Percentiles rank a stretch among this genome's conserved stretches.
These are phyloP conservation scores for Pelmatolapia mariae DNA, from an alignment of 2,113 vertebrate species.

Conservation along the genomic window DNA sequence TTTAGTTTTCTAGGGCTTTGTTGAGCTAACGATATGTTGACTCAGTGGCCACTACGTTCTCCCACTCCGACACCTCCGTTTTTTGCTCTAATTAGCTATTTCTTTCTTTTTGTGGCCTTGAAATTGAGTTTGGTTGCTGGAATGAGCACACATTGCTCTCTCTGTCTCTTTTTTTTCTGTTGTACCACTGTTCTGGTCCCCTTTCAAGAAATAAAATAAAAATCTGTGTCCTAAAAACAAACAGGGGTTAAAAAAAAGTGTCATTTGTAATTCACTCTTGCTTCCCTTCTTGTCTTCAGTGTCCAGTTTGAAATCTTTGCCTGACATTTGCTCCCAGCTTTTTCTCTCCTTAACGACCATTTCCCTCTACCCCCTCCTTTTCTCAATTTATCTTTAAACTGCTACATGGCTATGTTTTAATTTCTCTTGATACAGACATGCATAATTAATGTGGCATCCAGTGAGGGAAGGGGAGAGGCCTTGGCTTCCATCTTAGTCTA, in stretches of 20 bases:
- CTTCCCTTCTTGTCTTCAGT: background rate
- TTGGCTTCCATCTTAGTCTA: slow-evolving; percentile 7
- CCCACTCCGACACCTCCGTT: background rate
- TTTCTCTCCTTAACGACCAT: background rate
- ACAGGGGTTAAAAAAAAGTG: background rate
- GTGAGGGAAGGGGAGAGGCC: slow-evolving; percentile 4
- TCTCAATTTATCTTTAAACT: background rate
- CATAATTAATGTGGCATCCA: slow-evolving; percentile 52
- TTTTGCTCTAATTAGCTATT: slow-evolving; percentile 7
- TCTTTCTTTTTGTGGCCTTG: background rate
- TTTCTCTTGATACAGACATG: slow-evolving; percentile 39
- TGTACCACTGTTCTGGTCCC: background rate
- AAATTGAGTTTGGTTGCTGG: background rate
- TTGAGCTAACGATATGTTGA: slow-evolving; percentile 30
- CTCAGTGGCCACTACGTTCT: background rate
- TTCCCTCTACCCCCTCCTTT: background rate
- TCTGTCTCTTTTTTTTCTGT: background rate
- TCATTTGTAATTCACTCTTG: background rate
- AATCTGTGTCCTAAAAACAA: background rate
- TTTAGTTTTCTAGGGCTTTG: background rate
- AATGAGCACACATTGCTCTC: background rate
- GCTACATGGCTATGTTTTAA: slow-evolving; percentile 28
- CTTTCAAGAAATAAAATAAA: background rate
- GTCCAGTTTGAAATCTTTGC: slow-evolving; percentile 14
- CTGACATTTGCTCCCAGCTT: background rate